Evolutionary conservation across 2,888 invertebrate species (phyloP), one percentile per base, ranked within the genome.

Genomic region (Drosophila emarginata): DNA sequence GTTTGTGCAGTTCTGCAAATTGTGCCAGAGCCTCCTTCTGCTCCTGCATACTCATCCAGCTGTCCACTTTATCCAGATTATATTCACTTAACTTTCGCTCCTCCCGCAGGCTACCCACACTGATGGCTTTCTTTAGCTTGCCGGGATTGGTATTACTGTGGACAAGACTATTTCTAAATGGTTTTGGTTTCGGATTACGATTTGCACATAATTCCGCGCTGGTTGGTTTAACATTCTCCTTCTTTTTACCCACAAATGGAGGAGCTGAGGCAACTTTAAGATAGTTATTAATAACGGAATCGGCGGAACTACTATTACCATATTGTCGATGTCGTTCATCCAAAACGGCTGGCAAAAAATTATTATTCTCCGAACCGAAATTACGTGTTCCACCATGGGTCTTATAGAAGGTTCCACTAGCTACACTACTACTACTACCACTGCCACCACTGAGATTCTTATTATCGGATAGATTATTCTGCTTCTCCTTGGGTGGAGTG

Each of bases 31-130:
- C 64, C 54, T 77, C 73, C 26, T 80, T 74, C 40, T 84, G 82
- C 52, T 89, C 89, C 64, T 92, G 90, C 76, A 91, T 87, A 7
- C 92, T 91, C 91, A 92, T 92, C 92, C 92, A 92, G 64, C 91
- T 91, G 61, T 92, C 92, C 32, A 92, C 89, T 77, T 92, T 91
- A 67, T 92, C 92, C 67, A 92, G 78, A 77, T 92, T 90, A 64
- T 92, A 92, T 64, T 92, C 91, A 57, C 87, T 89, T 4, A 92
- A 69, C 68, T 90, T 91, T 0, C 90, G 86, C 61, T 92, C 91
- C 67, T 92, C 90, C 1, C 91, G 78, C 28, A 89, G 67, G 39
- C 78, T 86, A 9, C 88, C 79, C 61, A 86, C 87, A 61, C 88
- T 88, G 45, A 84, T 79, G 12, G 90, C 82, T 60, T 89, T 89